Base-by-base conservation (phyloP, 2,113 vertebrate genomes). In the Aspidoscelis tigris region DNA sequence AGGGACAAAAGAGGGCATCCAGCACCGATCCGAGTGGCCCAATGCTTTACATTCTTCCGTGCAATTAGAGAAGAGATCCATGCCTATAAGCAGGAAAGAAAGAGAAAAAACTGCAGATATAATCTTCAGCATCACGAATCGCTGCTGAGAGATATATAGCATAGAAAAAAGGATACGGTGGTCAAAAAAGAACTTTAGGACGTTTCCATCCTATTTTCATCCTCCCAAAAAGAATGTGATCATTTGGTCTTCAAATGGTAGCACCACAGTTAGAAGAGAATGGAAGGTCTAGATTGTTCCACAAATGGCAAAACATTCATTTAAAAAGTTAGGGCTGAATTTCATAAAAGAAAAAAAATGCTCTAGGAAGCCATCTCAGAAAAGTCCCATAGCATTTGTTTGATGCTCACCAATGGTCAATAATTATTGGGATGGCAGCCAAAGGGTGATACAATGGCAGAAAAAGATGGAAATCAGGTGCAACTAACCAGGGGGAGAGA, bases 21-120 rank as follows among this genome's bases (percentile, higher is more conserved):
- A 99, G 96, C 99, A 99, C 93, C 99, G 97, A 90, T 99, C 99
- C 0, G 99, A 99, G 96, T 99, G 98, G 92, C 99, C 99, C 91
- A 99, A 95, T 6, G 98, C 99, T 96, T 99, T 99, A 93, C 99
- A 99, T 94, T 99, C 99, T 94, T 99, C 98, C 0, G 99, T 99
- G 96, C 99, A 99, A 94, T 99, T 99, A 88, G 98, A 99, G 95
- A 99, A 99, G 88, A 99, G 97, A 93, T 99, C 98, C 86, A 98
- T 96, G 76, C 98, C 98, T 99, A 87, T 44, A 88, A 91, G 84
- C 69, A 95, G 71, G 91, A 93, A 82, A 89, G 87, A 88, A 80
- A 92, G 69, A 61, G 18, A 61, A 61, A 88, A 92, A 90, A 89
- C 89, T 92, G 43, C 43, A 87, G 86, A 87, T 88, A 89, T 65